These are phyloP conservation scores for Notarius lentiginosus DNA, from an alignment of 2,113 vertebrate genomes.

Conservation along the genomic window DNA sequence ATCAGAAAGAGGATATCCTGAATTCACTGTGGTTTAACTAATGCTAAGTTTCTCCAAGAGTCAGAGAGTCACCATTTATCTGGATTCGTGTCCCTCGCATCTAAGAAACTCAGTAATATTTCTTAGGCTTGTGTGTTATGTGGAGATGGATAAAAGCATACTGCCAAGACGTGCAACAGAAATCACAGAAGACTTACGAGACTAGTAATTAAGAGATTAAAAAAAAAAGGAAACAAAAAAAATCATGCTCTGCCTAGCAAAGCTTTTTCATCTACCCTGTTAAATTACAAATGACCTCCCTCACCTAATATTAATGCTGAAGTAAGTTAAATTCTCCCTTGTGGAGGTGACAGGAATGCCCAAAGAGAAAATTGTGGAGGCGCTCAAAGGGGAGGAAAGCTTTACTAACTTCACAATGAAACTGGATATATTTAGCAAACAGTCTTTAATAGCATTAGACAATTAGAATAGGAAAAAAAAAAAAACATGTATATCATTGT, in stretches of 20 bases:
- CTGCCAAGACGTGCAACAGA: background rate
- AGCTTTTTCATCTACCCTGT: background rate
- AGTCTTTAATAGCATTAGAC: slow-evolving; percentile 9
- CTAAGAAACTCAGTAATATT: background rate
- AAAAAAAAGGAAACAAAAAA: slow-evolving; percentile 6
- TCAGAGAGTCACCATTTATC: slow-evolving; percentile 21
- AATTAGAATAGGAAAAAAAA: background rate
- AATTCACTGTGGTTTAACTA: slow-evolving; percentile 2
- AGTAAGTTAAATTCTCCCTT: background rate
- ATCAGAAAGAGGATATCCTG: slow-evolving; percentile 15
- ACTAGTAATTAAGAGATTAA: slow-evolving; percentile 19
- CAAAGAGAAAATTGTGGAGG: background rate
- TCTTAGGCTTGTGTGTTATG: background rate
- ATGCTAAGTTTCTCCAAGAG: slow-evolving; percentile 7
- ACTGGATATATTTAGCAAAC: background rate
- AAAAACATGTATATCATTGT: background rate
- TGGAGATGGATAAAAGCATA: slow-evolving; percentile 1
- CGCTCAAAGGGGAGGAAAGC: background rate
- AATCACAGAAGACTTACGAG: background rate
- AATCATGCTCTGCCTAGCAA: slow-evolving; percentile 15
- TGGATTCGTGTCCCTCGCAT: background rate
- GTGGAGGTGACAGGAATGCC: background rate
- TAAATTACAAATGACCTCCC: slow-evolving; percentile 6
- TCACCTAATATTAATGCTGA: slow-evolving; percentile 18
- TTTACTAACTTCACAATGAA: background rate